These are phyloP conservation scores for Acanthornis magna DNA, from an alignment of 2,797 vertebrate species.

Conservation along the genomic window DNA sequence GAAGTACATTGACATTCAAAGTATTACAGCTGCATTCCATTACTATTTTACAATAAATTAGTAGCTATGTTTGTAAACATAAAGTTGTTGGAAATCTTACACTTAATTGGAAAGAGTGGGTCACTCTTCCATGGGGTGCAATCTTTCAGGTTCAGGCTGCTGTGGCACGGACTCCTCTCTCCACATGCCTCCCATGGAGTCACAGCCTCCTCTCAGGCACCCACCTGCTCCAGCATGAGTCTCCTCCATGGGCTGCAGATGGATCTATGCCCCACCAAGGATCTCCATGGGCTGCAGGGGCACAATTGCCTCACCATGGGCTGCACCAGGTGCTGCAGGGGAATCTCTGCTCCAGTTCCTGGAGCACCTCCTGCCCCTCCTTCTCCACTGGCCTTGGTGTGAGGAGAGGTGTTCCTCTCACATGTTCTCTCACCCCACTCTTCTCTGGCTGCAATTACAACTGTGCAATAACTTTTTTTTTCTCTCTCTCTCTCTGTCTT, in stretches of 20 bases:
- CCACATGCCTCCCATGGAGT: not conserved
- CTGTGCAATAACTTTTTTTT: not conserved
- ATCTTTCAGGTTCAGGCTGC: not conserved
- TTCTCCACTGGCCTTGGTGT: not conserved
- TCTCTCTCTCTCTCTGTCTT: not conserved
- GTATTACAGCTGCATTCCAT: not conserved
- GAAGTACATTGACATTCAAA: not conserved
- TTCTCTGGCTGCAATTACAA: not conserved
- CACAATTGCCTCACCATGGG: not conserved
- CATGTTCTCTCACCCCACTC: not conserved
- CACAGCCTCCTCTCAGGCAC: not conserved
- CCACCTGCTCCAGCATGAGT: not conserved
- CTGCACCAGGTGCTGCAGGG: fast-evolving
- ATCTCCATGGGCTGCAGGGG: not conserved
- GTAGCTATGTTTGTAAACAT: not conserved
- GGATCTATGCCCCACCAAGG: not conserved
- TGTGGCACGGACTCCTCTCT: fast-evolving
- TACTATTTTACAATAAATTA: not conserved
- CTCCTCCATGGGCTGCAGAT: not conserved
- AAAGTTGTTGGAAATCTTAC: not conserved
- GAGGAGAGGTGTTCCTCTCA: not conserved
- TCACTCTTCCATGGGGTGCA: fast-evolving
- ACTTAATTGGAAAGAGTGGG: not conserved
- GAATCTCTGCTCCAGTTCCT: not conserved
- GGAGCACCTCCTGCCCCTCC: not conserved